These are phyloP conservation scores for Hyposoter didymator DNA, from an alignment of 2,888 invertebrate genomes.

Conservation along the genomic window DNA sequence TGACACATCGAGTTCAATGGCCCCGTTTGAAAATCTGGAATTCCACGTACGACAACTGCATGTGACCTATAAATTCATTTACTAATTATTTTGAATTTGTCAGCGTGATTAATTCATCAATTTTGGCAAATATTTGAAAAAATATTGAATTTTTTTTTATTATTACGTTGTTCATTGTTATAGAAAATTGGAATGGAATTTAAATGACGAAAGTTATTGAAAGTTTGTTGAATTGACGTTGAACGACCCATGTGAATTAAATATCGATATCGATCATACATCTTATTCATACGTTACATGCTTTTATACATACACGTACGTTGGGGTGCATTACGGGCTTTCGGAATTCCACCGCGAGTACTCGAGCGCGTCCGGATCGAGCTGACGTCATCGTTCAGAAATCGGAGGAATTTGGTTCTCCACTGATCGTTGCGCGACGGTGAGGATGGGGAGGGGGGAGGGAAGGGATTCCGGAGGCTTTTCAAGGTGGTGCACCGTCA, in stretches of 20 bases:
- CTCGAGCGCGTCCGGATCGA: slow-evolving; percentile 44
- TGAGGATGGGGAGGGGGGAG: neutral
- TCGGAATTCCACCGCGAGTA: slow-evolving; percentile 54
- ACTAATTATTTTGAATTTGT: too few relatives aligned
- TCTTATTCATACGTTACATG: slow-evolving; percentile 5
- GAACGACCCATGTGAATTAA: neutral
- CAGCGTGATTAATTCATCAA: neutral
- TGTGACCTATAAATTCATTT: too few relatives aligned
- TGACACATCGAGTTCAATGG: too few relatives aligned
- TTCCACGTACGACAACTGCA: too few relatives aligned
- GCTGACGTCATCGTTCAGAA: slow-evolving; percentile 61
- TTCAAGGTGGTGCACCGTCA: slow-evolving; percentile 7
- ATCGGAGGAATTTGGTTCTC: slow-evolving; percentile 56
- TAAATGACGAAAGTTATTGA: neutral
- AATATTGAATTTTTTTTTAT: neutral
- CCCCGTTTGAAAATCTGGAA: too few relatives aligned
- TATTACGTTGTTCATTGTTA: neutral
- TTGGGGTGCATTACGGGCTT: slow-evolving; percentile 37
- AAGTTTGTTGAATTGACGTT: neutral
- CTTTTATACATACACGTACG: neutral
- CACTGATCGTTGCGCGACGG: neutral
- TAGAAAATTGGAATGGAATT: neutral
- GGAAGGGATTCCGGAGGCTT: slow-evolving; percentile 8
- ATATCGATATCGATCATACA: slow-evolving; percentile 21
- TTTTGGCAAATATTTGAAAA: neutral